Evolutionary conservation across 2,797 vertebrate species (phyloP), one percentile per base, ranked within the genome.

Genomic region (Semotilus atromaculatus): DNA sequence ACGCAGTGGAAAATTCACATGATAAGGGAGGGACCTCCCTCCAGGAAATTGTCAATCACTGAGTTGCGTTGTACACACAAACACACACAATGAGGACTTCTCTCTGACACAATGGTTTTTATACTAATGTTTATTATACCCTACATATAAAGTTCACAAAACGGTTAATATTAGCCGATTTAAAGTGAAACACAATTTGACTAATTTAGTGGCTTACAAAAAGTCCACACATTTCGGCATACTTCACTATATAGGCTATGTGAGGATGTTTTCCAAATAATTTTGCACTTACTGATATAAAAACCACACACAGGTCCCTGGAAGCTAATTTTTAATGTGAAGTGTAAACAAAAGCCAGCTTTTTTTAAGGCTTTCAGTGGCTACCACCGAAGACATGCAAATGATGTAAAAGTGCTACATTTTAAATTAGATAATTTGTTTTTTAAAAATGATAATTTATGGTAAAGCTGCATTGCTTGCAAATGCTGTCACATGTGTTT

Each of bases 31-130:
- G 88, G 88, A 93, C 95, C 94, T 93, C 95, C 94, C 92, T 92
- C 93, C 96, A 97, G 97, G 97, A 98, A 97, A 97, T 96, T 91
- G 95, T 95, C 96, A 92, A 96, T 97, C 94, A 94, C 92, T 90
- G 91, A 93, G 80, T 92, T 80, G 74, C 92, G 92, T 93, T 90
- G 80, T 89, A 92, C 91, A 86, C 88, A 74, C 38, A 94, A 95
- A 96, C 88, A 95, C 89, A 90, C 93, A 93, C 93, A 10, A 45
- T 51, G 18, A 75, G 21, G 73, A 55, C 19, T 55, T 14, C 19
- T 75, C 14, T 36, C 11, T 23, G 11, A 75, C 73, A 80, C 26
- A 66, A 48, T 60, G 34, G 14, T 29, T 78, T 40, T 75, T 51
- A 67, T 36, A 53, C 43, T 68, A 67, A 38, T 80, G 19, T 43